Evolutionary conservation across 1,140 invertebrate species (phyloP).

Genomic region (Cherax destructor): DNA sequence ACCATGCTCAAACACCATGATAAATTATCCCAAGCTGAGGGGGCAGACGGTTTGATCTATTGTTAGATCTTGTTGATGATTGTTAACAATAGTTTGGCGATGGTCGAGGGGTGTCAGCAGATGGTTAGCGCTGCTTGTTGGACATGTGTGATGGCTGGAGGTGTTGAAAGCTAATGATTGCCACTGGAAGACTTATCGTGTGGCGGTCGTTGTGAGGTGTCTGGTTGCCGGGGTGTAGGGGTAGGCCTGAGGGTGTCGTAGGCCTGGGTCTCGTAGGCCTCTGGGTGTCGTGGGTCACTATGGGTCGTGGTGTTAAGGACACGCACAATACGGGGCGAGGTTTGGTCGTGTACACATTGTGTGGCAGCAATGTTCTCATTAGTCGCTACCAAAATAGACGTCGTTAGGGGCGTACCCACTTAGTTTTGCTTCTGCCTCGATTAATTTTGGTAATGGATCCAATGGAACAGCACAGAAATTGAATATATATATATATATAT

Average conservation of each 20-base stretch:
- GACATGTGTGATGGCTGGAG: background rate
- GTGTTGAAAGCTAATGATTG: constrained; percentile 4
- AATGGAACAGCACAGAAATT: too few species aligned
- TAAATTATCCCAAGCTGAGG: background rate
- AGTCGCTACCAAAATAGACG: background rate
- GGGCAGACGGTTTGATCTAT: background rate
- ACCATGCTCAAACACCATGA: background rate
- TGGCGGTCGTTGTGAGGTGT: background rate
- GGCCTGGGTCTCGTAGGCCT: too few species aligned
- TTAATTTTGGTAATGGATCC: too few species aligned
- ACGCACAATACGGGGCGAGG: background rate
- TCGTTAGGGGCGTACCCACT: background rate
- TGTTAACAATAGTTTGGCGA: background rate
- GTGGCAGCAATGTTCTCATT: background rate
- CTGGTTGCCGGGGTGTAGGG: background rate
- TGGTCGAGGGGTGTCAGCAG: background rate
- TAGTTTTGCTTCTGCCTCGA: too few species aligned
- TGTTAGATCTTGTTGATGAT: background rate
- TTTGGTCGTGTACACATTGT: background rate
- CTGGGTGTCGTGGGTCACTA: background rate
- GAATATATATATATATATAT: too few species aligned
- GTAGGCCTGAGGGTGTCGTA: background rate
- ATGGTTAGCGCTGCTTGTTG: background rate
- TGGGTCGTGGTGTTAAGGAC: background rate
- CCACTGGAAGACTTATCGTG: background rate